phyloP scores from a whole-genome alignment of 2,113 vertebrate genomes.

The Phylloscopus trochiloides region DNA sequence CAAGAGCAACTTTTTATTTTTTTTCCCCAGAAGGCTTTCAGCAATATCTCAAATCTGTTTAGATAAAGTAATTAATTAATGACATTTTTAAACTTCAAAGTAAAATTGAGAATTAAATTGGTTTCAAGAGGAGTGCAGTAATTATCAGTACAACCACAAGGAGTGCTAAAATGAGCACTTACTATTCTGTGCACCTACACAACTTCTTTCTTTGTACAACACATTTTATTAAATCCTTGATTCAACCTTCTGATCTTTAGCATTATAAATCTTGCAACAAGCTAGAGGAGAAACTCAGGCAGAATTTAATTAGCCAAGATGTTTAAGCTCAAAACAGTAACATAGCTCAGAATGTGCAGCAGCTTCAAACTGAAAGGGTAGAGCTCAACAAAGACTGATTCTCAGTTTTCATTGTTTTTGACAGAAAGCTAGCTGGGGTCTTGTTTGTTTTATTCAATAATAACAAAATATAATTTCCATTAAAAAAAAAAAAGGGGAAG shows the following conservation, averaged over 20 bases:
- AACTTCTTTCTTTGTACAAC: constrained; percentile 59
- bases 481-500: background rate
- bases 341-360: background rate
- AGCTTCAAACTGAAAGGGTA: background rate
- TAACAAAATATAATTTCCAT: background rate
- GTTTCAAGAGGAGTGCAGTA: constrained; percentile 19
- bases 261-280: constrained; percentile 58
- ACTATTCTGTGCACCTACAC: constrained; percentile 47
- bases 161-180: constrained; percentile 11
- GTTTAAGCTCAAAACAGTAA: background rate
- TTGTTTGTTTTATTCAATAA: background rate
- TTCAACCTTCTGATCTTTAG: constrained; percentile 63
- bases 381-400: background rate
- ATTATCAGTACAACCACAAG: constrained; percentile 22
- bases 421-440: background rate
- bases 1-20: background rate
- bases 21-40: background rate
- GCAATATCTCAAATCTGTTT: constrained; percentile 3
- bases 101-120: constrained; percentile 32
- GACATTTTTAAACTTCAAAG: constrained; percentile 13
- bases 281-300: background rate
- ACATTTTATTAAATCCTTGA: constrained; percentile 65
- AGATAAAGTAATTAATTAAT: constrained; percentile 47
- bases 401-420: background rate
- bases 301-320: constrained; percentile 47